phyloP scores from a whole-genome alignment of 2,797 vertebrate genomes.

The Tamandua tetradactyla region DNA sequence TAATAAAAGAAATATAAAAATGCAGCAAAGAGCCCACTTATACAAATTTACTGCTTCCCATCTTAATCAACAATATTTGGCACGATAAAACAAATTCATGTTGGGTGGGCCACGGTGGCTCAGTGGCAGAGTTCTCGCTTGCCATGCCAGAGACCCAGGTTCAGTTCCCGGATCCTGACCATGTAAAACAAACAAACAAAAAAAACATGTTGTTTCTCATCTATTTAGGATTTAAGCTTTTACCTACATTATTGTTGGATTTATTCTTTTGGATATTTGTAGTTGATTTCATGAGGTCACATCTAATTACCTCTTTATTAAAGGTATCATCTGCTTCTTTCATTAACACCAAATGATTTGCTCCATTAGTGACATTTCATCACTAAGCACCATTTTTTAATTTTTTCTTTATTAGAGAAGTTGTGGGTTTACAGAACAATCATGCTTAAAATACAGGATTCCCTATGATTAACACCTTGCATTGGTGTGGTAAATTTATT shows the following conservation, averaged over 20 bases:
- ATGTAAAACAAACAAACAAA: too few relatives aligned
- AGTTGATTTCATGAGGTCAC: background rate
- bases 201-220: background rate
- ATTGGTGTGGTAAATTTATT: too few relatives aligned
- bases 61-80: background rate
- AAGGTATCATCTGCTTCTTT: background rate
- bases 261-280: background rate
- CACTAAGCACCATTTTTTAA: background rate
- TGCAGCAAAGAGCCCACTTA: background rate
- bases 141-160: too few relatives aligned
- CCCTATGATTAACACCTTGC: too few relatives aligned
- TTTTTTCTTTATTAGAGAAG: too few relatives aligned
- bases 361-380: background rate
- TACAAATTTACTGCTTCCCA: background rate
- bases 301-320: background rate
- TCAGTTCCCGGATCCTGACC: too few relatives aligned
- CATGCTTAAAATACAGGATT: too few relatives aligned
- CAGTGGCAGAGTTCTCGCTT: too few relatives aligned
- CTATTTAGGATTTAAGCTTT: background rate
- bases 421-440: too few relatives aligned
- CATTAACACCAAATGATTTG: background rate
- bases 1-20: slow-evolving; percentile 25
- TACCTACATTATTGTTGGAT: background rate
- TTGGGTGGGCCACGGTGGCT: too few relatives aligned
- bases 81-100: background rate